Base-by-base conservation (phyloP, 1,140 invertebrate species). In the Sipha flava region DNA sequence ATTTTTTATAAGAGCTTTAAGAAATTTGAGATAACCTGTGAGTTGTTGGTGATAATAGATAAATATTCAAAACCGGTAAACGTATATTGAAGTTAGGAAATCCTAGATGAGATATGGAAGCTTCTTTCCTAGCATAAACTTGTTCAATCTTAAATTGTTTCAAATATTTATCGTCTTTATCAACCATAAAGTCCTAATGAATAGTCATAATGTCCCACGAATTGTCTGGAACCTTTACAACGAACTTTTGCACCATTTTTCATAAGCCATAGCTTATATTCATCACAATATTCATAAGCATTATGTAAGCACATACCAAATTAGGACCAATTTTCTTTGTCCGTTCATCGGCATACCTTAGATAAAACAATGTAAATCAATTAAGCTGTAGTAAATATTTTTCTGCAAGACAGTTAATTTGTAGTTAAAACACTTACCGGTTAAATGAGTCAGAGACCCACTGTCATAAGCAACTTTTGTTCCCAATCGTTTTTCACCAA, bases 241-340 rank as follows among this genome's bases (percentile, higher is more conserved):
- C 88, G 90, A 1, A 95, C 88, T 80, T 87, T 86, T 23, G 92
- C 94, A 14, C 94, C 94, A 87, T 94, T 94, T 83, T 90, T 86
- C 57, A 95, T 84, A 14, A 96, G 87, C 95, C 95, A 97, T 87
- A 97, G 95, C 4, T n/a, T n/a, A n/a, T n/a, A n/a, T n/a, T n/a
- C n/a, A n/a, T n/a, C n/a, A n/a, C n/a, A n/a, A n/a, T n/a, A n/a
- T n/a, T n/a, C n/a, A n/a, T n/a, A n/a, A n/a, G n/a, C n/a, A n/a
- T n/a, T n/a, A n/a, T n/a, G n/a, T n/a, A n/a, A n/a, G 95, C 93
- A 87, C 94, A 95, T n/a, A 92, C 92, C 83, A 91, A 84, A 85
- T 97, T 94, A 4, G 94, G 89, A 1, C 95, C 95, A 80, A 95
- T 87, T 82, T 88, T 85, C 85, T 91, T 89, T 40, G 94, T 88